Percentiles rank a stretch among this genome's conserved stretches.
phyloP scores from a whole-genome alignment of 2,888 invertebrate species.

The Lithosia quadra region DNA sequence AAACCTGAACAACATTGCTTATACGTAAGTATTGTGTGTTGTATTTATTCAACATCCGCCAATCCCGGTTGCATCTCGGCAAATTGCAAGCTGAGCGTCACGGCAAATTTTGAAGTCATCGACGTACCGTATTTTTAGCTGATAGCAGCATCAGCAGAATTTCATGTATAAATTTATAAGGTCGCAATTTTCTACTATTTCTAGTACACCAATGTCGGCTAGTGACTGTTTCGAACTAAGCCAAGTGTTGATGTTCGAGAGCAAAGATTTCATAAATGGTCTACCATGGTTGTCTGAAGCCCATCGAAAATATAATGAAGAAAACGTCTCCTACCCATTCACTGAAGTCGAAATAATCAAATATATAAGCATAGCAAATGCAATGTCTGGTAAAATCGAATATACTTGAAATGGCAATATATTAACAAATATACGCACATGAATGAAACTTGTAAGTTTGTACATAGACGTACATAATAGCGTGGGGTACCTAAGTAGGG shows the following conservation, averaged over 20 bases:
- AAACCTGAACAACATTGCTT: conserved; percentile 8
- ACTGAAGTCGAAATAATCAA: conserved; percentile 95
- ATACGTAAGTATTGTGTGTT: conserved; percentile 1
- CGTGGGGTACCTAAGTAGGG: neutral
- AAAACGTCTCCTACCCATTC: conserved; percentile 84
- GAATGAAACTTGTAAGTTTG: neutral
- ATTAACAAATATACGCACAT: neutral
- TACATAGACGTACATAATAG: neutral
- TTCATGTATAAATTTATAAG: neutral
- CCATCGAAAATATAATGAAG: conserved; percentile 89
- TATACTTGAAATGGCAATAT: too few species aligned
- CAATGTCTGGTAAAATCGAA: conserved; percentile 92
- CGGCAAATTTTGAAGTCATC: neutral
- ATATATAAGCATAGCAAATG: conserved; percentile 97
- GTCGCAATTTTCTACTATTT: conserved; percentile 27
- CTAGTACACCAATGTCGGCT: conserved; percentile 90
- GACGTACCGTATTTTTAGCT: too few species aligned
- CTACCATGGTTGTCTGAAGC: conserved; percentile 98
- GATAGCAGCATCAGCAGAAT: too few species aligned
- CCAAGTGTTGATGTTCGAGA: conserved; percentile 94
- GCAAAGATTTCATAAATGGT: conserved; percentile 96
- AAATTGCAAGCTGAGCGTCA: too few species aligned
- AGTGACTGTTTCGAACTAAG: conserved; percentile 99
- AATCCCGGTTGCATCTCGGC: neutral
- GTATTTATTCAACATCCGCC: neutral